phyloP scores from a whole-genome alignment of 2,888 invertebrate species.

The Marasmarcha lunaedactyla region DNA sequence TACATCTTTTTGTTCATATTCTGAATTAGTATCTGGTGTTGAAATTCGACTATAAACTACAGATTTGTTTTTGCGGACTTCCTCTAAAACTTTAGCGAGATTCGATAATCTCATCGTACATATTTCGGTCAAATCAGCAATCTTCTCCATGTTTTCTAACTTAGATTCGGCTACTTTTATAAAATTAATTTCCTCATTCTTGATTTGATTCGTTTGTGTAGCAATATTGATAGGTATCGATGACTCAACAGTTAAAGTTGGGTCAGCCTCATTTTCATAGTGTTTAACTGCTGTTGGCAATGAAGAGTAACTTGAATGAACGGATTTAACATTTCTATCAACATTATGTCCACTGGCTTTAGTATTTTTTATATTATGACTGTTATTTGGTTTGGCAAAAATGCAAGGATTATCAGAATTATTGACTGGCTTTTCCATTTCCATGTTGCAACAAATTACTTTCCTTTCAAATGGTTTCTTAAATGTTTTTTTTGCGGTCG shows the following conservation, averaged over 20 bases:
- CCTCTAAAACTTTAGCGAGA: conserved; percentile 55
- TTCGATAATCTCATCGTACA: conserved; percentile 57
- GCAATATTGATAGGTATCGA: conserved; percentile 29
- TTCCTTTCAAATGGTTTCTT: too few species aligned
- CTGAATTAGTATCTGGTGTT: conserved; percentile 29
- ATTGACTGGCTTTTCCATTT: too few species aligned
- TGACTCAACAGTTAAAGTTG: conserved; percentile 13
- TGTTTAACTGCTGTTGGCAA: too few species aligned
- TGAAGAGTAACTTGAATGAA: too few species aligned
- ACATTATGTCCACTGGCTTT: too few species aligned
- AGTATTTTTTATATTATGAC: too few species aligned
- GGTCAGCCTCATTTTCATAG: neutral
- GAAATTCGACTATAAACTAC: conserved; percentile 26
- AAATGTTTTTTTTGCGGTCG: too few species aligned
- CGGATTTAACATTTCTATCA: too few species aligned
- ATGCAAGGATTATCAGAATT: too few species aligned
- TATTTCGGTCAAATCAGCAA: conserved; percentile 57
- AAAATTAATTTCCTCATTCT: conserved; percentile 37
- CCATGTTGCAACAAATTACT: too few species aligned
- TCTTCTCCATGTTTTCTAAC: conserved; percentile 61
- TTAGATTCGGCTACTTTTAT: conserved; percentile 52
- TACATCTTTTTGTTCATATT: conserved; percentile 6
- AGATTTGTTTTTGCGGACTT: conserved; percentile 59
- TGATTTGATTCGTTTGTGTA: conserved; percentile 40
- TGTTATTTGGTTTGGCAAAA: too few species aligned